Evolutionary conservation across 2,888 invertebrate species (phyloP), one percentile per base, ranked within the genome.

Genomic region (Eristalis pertinax): DNA sequence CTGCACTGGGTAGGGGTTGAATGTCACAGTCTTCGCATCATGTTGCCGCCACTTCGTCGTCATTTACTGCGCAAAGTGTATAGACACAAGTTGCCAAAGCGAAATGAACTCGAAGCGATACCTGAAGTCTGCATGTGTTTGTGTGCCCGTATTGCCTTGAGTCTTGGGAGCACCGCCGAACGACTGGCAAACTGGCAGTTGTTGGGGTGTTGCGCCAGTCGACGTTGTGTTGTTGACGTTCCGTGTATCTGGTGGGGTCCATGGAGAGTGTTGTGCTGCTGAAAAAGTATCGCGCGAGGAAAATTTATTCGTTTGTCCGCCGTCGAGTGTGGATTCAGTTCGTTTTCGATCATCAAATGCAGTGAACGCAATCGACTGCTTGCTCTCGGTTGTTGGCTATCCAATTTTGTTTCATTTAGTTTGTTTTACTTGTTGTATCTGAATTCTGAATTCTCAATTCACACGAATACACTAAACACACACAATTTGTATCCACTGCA

Each of bases 261-360:
- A 80, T 84, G 76, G 79, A 73, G 73, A 58, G 75, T 78, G 73
- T 79, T 73, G 73, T 84, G 68, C 60, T 79, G 72, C 19, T 22
- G 29, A 84, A 87, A 83, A 87, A 83, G 79, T 80, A 87, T 84
- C 65, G 81, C 62, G 80, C 76, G 56, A 88, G 77, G 81, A 88
- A 50, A 81, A 88, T 88, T 84, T 88, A 88, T 88, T 88, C 74
- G 77, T 75, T 56, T 81, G 84, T 79, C 84, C 84, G 78, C 80
- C 62, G 84, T 74, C 84, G 84, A 88, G 64, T 84, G 80, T 88
- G 77, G 76, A 88, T 88, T 88, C 84, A 88, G 88, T 88, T 84
- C 77, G 88, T 88, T 88, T 88, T 81, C 84, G 88, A 88, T 88
- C 88, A 88, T 75, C 88, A 88, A 74, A 84, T 88, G 88, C 77